A percentile compares a stretch with the other conserved stretches of the same genome.
Evolutionary conservation across 2,113 vertebrate genomes (phyloP).

Genomic region (Theristicus caerulescens): DNA sequence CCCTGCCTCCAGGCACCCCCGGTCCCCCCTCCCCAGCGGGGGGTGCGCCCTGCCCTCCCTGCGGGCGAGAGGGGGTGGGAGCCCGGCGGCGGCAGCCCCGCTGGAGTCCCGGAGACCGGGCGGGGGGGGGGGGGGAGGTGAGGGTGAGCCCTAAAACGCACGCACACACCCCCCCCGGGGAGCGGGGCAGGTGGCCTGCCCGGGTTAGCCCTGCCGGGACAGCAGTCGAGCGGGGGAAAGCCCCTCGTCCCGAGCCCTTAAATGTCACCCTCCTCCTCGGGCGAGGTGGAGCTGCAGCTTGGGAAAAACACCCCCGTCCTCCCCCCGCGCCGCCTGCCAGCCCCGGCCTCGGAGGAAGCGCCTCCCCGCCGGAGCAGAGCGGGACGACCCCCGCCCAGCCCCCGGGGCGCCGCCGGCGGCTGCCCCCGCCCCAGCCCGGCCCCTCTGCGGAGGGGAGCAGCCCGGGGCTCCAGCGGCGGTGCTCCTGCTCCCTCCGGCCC

Average conservation of each 20-base stretch:
- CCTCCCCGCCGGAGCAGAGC: not conserved
- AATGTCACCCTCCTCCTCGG: not conserved
- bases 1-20: not conserved
- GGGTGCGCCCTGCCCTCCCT: not conserved
- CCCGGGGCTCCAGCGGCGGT: fast-evolving
- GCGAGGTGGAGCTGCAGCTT: not conserved
- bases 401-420: not conserved
- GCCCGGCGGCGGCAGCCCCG: not conserved
- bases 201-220: not conserved
- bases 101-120: not conserved
- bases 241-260: not conserved
- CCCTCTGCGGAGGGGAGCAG: not conserved
- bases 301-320: not conserved
- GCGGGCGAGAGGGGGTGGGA: not conserved
- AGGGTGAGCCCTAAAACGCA: not conserved
- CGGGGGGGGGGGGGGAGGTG: too few species aligned
- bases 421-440: too few species aligned
- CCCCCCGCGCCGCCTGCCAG: not conserved
- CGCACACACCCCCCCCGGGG: too few species aligned
- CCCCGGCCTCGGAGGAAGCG: not conserved
- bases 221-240: not conserved
- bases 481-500: too few species aligned
- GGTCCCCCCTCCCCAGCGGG: not conserved
- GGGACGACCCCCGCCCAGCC: not conserved
- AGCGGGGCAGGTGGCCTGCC: not conserved